Conservation (phyloP, 2,888 invertebrate species). For the Acanthococcus lagerstroemiae region DNA sequence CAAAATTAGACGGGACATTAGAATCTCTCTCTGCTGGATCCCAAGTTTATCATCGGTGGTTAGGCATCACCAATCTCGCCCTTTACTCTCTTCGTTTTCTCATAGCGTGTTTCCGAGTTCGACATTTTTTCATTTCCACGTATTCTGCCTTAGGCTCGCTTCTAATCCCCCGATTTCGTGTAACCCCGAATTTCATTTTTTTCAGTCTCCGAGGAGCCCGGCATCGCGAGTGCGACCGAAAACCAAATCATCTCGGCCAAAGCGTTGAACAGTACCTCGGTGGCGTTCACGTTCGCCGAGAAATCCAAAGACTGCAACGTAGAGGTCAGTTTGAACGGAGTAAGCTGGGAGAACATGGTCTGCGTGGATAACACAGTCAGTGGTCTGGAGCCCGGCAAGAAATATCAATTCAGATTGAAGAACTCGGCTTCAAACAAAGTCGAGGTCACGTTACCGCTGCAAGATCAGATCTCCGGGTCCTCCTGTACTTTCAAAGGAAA, state of each 20-base stretch:
- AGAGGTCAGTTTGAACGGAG: slow-evolving; percentile 43
- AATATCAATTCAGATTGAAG: slow-evolving; percentile 43
- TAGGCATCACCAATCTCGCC: too few species aligned
- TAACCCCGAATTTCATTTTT: too few species aligned
- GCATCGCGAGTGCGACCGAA: slow-evolving; percentile 14
- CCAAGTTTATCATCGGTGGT: too few species aligned
- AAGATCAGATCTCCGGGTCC: slow-evolving; percentile 24
- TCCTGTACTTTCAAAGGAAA: slow-evolving; percentile 41
- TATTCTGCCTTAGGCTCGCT: too few species aligned
- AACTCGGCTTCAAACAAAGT: slow-evolving; percentile 37
- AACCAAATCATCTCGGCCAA: slow-evolving; percentile 39
- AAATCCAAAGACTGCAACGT: slow-evolving; percentile 41
- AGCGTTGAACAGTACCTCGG: slow-evolving; percentile 42
- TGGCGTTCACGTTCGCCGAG: slow-evolving; percentile 43
- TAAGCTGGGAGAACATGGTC: slow-evolving; percentile 41
- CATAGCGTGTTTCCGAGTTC: too few species aligned
- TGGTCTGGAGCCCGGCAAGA: slow-evolving; percentile 42
- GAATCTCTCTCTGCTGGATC: too few species aligned
- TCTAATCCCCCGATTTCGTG: too few species aligned
- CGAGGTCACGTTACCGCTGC: slow-evolving; percentile 35
- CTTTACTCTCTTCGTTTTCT: too few species aligned
- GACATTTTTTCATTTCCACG: too few species aligned
- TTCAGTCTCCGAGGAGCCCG: slow-evolving; percentile 17
- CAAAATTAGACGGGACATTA: too few species aligned
- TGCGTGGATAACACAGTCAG: slow-evolving; percentile 35